These are phyloP conservation scores for Empis stercorea DNA, from an alignment of 2,888 invertebrate species.

Conservation along the genomic window DNA sequence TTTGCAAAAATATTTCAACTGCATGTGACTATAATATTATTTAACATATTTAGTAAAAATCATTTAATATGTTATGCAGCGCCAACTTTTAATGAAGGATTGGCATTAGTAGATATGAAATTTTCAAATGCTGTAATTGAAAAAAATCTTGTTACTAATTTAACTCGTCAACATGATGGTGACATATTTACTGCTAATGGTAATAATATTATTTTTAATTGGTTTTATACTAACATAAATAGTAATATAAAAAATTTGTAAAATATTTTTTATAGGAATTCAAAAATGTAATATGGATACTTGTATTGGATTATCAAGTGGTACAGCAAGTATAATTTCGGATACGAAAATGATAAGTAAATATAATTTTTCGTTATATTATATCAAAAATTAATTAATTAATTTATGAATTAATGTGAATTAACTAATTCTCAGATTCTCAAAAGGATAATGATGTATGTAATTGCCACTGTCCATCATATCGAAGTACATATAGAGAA, in stretches of 20 bases:
- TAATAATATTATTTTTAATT: conserved; percentile 12
- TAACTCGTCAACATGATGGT: conserved; percentile 36
- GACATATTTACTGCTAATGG: conserved; percentile 34
- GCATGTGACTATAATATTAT: too few relatives aligned
- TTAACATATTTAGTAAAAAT: too few relatives aligned
- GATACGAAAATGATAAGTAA: conserved; percentile 27
- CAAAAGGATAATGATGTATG: conserved; percentile 35
- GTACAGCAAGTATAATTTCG: conserved; percentile 30
- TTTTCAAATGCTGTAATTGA: not conserved
- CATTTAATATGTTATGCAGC: too few relatives aligned
- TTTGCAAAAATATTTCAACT: too few relatives aligned
- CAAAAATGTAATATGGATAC: conserved; percentile 32
- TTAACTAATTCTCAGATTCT: too few relatives aligned
- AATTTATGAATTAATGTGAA: too few relatives aligned
- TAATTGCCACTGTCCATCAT: conserved; percentile 64
- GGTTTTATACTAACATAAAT: too few relatives aligned
- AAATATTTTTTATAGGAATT: conserved; percentile 22
- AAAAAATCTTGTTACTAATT: conserved; percentile 20
- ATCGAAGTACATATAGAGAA: conserved; percentile 68
- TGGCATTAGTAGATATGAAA: too few relatives aligned
- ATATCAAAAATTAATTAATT: too few relatives aligned
- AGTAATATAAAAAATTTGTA: not conserved
- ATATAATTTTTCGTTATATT: conserved; percentile 14
- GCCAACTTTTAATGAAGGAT: too few relatives aligned
- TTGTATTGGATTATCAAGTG: conserved; percentile 36